Evolutionary conservation across 2,113 vertebrate species (phyloP), one percentile per base, ranked within the genome.

Genomic region (Fulica atra): DNA sequence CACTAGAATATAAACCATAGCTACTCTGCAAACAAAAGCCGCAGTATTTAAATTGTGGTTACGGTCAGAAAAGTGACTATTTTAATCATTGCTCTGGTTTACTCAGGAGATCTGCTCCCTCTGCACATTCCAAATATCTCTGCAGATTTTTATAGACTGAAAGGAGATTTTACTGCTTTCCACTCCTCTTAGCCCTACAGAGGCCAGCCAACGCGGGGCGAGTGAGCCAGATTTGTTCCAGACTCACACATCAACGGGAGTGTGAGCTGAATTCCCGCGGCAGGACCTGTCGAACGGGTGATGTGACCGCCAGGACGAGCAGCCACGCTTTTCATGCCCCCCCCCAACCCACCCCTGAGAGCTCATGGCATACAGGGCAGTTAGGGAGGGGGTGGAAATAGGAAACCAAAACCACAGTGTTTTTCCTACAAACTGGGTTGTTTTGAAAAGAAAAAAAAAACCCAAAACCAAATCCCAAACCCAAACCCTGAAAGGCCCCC

Each of bases 131-230:
- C 96, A 95, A 96, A 94, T 96, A 96, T 96, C 96, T 96, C 96
- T 97, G 93, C 91, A 96, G 95, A 76, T 92, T 97, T 97, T 97
- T 97, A 97, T 97, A 95, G 96, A 86, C 95, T 95, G 96, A 96
- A 97, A 85, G 83, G 92, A 95, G 95, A 95, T 96, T 96, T 96
- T 96, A 96, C 95, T 94, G 95, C 96, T 86, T 96, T 96, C 94
- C 95, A 94, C 81, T 81, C 64, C 91, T 89, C 81, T 82, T 33
- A 85, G 92, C 78, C 92, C 88, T n/a, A 15, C 86, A 1, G 90
- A 95, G 85, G 88, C 86, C 36, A 51, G 96, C 94, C 96, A 95
- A 74, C 25, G 3, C 13, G 3, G 94, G 92, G 91, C 31, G 31
- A 60, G 92, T 92, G 93, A 95, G 88, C 69, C 93, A 82, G 95